Evolutionary conservation across 2,113 vertebrate genomes (phyloP).

Genomic region (Puma concolor): DNA sequence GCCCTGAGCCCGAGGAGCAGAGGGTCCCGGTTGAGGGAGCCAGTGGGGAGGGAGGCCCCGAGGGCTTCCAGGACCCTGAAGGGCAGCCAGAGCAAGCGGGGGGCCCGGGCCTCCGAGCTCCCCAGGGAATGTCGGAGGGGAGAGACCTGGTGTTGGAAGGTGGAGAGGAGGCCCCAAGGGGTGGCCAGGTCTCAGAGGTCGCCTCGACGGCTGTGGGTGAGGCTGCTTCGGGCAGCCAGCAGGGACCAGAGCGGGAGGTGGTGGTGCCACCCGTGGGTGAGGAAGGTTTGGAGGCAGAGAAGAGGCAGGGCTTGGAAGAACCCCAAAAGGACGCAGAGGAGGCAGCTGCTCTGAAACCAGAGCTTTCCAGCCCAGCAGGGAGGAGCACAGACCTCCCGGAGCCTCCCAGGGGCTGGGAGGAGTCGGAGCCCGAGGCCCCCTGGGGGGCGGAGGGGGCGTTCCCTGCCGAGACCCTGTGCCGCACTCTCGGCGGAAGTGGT

Average conservation of each 20-base stretch:
- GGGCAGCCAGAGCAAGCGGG: background rate
- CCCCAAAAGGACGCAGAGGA: background rate
- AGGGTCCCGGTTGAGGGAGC: background rate
- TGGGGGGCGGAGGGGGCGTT: background rate
- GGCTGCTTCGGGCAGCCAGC: background rate
- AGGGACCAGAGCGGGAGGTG: background rate
- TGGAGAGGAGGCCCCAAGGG: background rate
- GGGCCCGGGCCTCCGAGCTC: background rate
- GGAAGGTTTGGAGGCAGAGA: background rate
- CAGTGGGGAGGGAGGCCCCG: rapidly evolving
- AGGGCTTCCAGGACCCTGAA: background rate
- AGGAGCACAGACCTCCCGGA: background rate
- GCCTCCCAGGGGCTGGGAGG: background rate
- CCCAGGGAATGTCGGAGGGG: background rate
- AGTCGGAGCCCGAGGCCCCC: background rate
- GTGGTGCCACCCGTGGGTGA: background rate
- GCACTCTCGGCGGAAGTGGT: rapidly evolving
- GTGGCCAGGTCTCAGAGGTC: background rate
- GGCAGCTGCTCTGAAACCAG: background rate
- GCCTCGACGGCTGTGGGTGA: background rate
- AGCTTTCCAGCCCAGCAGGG: background rate
- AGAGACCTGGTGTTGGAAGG: background rate
- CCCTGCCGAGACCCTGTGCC: background rate
- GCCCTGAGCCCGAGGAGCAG: background rate
- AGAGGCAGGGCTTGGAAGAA: background rate